phyloP scores from a whole-genome alignment of 1,140 invertebrate species.

The Sarcophaga peregrina region DNA sequence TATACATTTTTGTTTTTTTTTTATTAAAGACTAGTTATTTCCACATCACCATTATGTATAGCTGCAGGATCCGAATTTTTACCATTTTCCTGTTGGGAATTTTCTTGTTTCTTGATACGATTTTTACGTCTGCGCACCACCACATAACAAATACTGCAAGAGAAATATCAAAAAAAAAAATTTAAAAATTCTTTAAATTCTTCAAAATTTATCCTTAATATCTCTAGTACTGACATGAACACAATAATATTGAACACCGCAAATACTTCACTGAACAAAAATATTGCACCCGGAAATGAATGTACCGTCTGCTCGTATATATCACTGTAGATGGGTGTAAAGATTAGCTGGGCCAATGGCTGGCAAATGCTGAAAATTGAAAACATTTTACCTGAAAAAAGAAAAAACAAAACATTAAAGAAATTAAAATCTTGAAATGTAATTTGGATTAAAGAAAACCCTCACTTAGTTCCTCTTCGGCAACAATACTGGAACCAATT shows the following conservation, averaged over 20 bases:
- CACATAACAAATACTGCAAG: conserved; percentile 28
- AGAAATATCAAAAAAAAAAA: background rate
- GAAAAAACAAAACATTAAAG: too few relatives aligned
- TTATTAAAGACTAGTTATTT: conserved; percentile 35
- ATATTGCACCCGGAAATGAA: conserved; percentile 61
- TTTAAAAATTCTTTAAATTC: background rate
- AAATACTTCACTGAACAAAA: conserved; percentile 60
- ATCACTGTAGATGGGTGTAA: conserved; percentile 59
- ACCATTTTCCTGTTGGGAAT: conserved; percentile 11
- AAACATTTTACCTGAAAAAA: conserved; percentile 62
- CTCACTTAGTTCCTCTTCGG: conserved; percentile 61
- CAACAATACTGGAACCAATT: conserved; percentile 63
- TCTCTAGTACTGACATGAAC: conserved; percentile 58
- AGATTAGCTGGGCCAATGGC: conserved; percentile 60
- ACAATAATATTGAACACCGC: conserved; percentile 63
- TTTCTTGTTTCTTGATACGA: conserved; percentile 6
- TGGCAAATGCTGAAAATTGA: conserved; percentile 64
- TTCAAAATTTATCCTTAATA: background rate
- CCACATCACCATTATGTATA: background rate
- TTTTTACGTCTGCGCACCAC: conserved; percentile 15
- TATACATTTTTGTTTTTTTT: background rate
- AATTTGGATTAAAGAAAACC: background rate
- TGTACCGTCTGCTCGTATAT: conserved; percentile 60
- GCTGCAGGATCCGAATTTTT: background rate
- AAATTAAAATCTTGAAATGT: background rate